phyloP scores from a whole-genome alignment of 2,797 vertebrate genomes.

The Chiloscyllium punctatum region DNA sequence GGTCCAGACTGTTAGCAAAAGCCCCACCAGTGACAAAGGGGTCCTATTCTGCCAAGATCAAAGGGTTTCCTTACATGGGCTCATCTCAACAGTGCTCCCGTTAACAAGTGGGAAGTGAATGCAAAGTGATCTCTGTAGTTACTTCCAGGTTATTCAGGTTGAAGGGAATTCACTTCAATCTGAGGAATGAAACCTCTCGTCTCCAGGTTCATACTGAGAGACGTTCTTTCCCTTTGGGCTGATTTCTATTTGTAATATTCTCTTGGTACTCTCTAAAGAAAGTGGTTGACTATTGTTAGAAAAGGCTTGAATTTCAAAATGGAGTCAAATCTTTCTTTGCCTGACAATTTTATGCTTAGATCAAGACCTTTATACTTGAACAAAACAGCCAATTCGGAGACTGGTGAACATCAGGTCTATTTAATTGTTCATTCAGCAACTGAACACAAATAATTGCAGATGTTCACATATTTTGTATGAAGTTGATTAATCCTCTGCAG shows the following conservation, averaged over 20 bases:
- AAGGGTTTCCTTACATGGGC: neutral
- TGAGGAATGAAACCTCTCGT: neutral
- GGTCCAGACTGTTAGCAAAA: no score
- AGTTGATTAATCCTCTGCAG: neutral
- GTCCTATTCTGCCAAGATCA: neutral
- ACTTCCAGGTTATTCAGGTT: neutral
- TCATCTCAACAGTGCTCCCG: neutral
- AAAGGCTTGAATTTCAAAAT: neutral
- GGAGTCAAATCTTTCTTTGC: neutral
- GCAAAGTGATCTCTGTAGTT: neutral
- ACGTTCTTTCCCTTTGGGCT: neutral
- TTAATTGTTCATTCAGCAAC: neutral
- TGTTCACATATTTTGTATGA: neutral
- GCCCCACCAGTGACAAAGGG: no score
- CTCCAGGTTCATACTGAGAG: neutral
- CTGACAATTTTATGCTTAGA: neutral
- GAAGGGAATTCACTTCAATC: neutral
- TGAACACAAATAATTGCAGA: neutral
- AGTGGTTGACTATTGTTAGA: neutral
- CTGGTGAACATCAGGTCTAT: neutral
- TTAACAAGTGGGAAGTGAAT: neutral
- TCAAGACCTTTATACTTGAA: neutral
- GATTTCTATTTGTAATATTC: neutral
- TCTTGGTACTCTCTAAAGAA: neutral
- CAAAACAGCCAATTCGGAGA: neutral